Conservation (phyloP, 2,797 vertebrate genomes). For the Lagodon rhomboides region DNA sequence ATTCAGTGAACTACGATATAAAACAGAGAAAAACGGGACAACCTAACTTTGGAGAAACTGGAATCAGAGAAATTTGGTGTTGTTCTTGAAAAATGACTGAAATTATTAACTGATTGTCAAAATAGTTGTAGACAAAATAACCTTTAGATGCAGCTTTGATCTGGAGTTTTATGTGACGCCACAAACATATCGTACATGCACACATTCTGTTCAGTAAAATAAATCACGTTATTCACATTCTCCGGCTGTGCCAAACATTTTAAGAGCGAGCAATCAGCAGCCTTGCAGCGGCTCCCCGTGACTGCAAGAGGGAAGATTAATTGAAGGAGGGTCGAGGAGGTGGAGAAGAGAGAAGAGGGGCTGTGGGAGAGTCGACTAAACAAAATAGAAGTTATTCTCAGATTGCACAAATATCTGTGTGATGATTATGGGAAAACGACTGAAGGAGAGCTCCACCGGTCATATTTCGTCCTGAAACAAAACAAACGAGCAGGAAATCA, state of each 20-base stretch:
- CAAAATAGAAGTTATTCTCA: background rate
- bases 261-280: background rate
- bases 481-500: constrained; percentile 4
- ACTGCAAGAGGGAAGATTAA: constrained; percentile 1
- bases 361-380: constrained; percentile 10
- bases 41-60: background rate
- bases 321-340: constrained; percentile 9
- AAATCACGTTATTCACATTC: background rate
- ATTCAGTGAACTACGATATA: background rate
- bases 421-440: background rate
- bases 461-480: constrained; percentile 8
- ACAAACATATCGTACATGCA: background rate
- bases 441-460: background rate
- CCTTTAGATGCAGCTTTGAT: background rate
- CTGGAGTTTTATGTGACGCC: background rate
- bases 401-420: background rate
- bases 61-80: background rate
- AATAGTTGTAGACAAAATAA: background rate
- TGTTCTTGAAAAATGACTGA: background rate
- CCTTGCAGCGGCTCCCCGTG: constrained; percentile 8
- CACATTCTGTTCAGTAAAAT: background rate
- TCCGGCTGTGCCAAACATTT: background rate
- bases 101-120: background rate
- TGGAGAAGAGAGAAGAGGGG: background rate
- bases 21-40: background rate